Base-by-base conservation (phyloP, 2,113 vertebrate species). In the Corythornis madagascariensis region DNA sequence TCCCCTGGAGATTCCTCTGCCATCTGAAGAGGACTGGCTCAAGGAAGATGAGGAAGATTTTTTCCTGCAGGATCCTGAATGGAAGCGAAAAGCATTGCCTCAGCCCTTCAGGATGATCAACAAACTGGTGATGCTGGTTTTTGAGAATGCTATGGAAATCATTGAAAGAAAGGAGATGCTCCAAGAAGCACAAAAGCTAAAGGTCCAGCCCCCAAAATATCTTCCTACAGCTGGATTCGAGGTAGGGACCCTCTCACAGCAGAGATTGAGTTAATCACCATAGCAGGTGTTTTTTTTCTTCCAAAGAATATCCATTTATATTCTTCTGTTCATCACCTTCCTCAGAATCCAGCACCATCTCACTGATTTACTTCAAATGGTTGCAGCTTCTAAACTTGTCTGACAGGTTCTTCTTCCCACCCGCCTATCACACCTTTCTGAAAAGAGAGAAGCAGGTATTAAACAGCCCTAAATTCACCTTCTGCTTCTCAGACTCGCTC, bases 91-190 rank as follows among this genome's bases (percentile, higher is more conserved):
- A 52, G 82, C 11, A 5, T 90, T 98, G 88, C 98, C 98, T 25
- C 97, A 98, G 95, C 98, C 98, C 7, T 92, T 97, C 42, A 96
- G 97, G 61, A 98, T 98, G 97, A 94, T 98, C 81, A 93, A 83
- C 93, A 98, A 98, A 85, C 79, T 98, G 74, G 85, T 98, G 92
- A 92, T 93, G 78, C 63, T 81, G 26, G 70, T 98, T 53, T 90
- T 98, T 43, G 97, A 98, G 25, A 80, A 40, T 17, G 89, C 97
- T 2, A 97, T 98, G 97, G 97, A 98, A 60, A 33, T 94, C 10
- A 97, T 98, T 40, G 95, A 96, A 69, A 59, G 93, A 45, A 97
- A 88, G 74, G 91, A 97, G 17, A 50, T 45, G 3, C 16, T 63
- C 38, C 90, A 1, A 70, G 88, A 94, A 70, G 76, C 42, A 0